Evolutionary conservation across 2,113 vertebrate species (phyloP).

Genomic region (Rhinoderma darwinii): DNA sequence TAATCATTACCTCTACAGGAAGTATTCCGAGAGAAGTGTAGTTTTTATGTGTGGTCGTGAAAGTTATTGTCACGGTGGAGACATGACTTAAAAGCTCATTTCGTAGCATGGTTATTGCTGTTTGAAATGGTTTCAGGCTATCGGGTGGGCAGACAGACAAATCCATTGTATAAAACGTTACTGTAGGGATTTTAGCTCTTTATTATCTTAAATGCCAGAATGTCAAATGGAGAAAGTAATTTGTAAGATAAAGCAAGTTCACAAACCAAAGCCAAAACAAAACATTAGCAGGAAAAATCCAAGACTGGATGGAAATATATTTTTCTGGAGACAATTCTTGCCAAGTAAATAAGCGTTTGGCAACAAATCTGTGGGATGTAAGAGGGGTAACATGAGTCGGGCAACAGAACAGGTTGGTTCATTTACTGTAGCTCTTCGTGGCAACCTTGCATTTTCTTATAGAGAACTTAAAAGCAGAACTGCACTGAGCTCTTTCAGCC

Average conservation of each 20-base stretch:
- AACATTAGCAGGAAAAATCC: not conserved
- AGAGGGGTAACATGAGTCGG: not conserved
- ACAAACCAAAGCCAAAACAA: not conserved
- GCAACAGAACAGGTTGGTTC: not conserved
- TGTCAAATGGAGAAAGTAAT: conserved; percentile 30
- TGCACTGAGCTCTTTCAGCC: too few relatives aligned
- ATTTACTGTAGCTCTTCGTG: not conserved
- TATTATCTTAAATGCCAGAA: conserved; percentile 25
- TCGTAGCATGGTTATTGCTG: not conserved
- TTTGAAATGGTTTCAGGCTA: conserved; percentile 14
- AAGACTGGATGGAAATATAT: not conserved
- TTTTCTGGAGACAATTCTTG: not conserved
- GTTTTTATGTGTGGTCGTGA: conserved; percentile 16
- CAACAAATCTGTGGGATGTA: not conserved
- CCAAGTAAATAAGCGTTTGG: not conserved
- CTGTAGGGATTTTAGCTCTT: conserved; percentile 13
- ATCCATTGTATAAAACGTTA: conserved; percentile 41
- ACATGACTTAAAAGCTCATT: conserved; percentile 45
- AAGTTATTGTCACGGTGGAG: conserved; percentile 13
- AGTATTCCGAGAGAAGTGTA: not conserved
- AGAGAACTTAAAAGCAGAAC: not conserved
- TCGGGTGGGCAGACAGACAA: conserved; percentile 36
- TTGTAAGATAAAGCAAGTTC: not conserved
- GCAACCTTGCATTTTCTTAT: not conserved
- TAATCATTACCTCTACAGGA: conserved; percentile 15